Percentiles rank a stretch among this genome's conserved stretches.
phyloP scores from a whole-genome alignment of 2,113 vertebrate genomes.

The Rhinichthys klamathensis region DNA sequence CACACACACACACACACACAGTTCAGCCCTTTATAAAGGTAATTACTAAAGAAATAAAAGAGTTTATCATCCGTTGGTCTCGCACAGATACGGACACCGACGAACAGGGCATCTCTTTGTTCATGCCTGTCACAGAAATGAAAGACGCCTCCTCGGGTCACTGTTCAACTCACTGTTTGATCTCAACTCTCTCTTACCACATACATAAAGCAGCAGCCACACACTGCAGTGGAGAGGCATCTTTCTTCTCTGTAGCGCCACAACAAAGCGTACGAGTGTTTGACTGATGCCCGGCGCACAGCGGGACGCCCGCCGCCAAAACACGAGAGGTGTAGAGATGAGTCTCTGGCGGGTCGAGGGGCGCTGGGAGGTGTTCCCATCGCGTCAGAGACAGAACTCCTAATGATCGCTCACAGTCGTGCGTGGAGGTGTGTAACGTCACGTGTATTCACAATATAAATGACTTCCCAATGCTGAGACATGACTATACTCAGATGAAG shows the following conservation, averaged over 20 bases:
- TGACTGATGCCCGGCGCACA: conserved; percentile 18
- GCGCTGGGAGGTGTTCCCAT: background rate
- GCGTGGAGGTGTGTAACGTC: background rate
- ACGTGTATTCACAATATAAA: background rate
- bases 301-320: conserved; percentile 17
- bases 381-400: background rate
- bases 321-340: background rate
- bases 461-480: background rate
- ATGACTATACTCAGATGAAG: too few relatives aligned
- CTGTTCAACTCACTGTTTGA: conserved; percentile 35
- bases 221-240: background rate
- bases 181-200: conserved; percentile 39
- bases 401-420: background rate
- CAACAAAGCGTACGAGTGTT: conserved; percentile 2
- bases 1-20: too few relatives aligned
- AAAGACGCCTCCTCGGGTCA: conserved; percentile 10
- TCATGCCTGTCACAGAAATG: conserved; percentile 21
- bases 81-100: background rate
- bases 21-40: background rate
- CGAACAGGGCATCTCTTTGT: background rate
- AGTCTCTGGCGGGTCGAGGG: conserved; percentile 23
- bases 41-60: background rate
- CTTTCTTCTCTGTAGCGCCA: conserved; percentile 51
- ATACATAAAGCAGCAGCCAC: background rate
- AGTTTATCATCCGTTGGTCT: background rate